These are phyloP conservation scores for Plagodis dolabraria DNA, from an alignment of 2,888 invertebrate species.

Conservation along the genomic window DNA sequence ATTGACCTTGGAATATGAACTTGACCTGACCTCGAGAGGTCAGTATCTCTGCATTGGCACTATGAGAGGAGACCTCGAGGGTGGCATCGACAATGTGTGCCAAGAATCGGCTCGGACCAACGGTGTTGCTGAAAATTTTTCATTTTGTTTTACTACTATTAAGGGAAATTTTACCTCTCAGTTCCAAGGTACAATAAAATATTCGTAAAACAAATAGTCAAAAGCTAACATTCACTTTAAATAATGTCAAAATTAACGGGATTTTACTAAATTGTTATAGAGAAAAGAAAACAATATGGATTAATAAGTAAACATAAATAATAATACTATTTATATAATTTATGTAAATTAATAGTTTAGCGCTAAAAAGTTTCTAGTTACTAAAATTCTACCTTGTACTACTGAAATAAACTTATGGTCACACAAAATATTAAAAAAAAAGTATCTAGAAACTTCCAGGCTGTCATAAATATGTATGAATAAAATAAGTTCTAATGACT, in stretches of 20 bases:
- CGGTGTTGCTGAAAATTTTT: conserved; percentile 73
- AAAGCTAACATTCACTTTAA: no score
- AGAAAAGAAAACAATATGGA: no score
- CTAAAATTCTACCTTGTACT: conserved; percentile 2
- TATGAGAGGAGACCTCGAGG: conserved; percentile 75
- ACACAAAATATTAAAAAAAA: neutral
- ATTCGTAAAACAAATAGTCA: neutral
- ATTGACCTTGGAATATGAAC: conserved; percentile 49
- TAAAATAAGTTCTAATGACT: conserved; percentile 26
- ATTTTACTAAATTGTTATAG: no score
- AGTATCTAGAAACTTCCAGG: conserved; percentile 35
- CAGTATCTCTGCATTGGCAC: conserved; percentile 65
- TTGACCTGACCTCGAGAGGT: conserved; percentile 61
- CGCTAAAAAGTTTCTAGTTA: conserved; percentile 25
- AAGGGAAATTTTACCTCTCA: conserved; percentile 13
- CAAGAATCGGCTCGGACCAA: conserved; percentile 85
- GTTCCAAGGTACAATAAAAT: neutral
- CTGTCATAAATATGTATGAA: conserved; percentile 20
- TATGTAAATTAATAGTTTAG: neutral
- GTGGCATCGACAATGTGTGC: conserved; percentile 82
- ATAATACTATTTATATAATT: neutral
- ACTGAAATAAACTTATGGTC: neutral
- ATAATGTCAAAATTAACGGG: no score
- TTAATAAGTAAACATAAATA: conserved; percentile 5
- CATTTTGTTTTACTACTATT: conserved; percentile 20